Conservation (phyloP, 2,113 vertebrate species). For the Bubalus kerabau region DNA sequence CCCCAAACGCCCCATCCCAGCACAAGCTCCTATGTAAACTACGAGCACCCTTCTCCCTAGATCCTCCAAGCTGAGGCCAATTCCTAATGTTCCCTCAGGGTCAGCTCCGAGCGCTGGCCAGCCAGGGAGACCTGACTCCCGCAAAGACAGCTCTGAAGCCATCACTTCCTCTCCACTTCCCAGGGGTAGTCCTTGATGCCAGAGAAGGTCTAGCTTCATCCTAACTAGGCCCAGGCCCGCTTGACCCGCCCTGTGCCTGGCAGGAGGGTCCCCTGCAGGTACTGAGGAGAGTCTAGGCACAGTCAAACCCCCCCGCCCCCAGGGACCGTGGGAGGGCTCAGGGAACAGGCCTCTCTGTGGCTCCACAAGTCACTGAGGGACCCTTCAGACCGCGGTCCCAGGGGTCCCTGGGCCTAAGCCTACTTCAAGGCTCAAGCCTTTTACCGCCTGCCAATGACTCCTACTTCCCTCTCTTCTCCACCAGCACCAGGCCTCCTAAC, state of each 20-base stretch:
- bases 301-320: neutral
- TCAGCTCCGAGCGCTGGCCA: neutral
- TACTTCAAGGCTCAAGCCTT: neutral
- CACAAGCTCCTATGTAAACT: neutral
- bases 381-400: neutral
- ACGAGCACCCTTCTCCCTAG: neutral
- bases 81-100: neutral
- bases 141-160: neutral
- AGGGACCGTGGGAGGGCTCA: accelerated
- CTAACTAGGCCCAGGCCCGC: neutral
- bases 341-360: neutral
- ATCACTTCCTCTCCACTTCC: neutral
- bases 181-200: neutral
- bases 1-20: neutral
- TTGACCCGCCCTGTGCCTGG: accelerated
- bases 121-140: neutral
- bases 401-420: neutral
- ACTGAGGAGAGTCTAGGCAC: neutral
- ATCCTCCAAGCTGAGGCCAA: neutral
- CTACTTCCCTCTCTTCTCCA: neutral
- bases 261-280: neutral
- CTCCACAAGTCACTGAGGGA: neutral
- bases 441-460: accelerated
- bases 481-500: neutral
- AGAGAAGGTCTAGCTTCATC: neutral